Evolutionary conservation across 2,113 vertebrate genomes (phyloP), one percentile per base, ranked within the genome.

Genomic region (Anarhynchus alexandrinus): DNA sequence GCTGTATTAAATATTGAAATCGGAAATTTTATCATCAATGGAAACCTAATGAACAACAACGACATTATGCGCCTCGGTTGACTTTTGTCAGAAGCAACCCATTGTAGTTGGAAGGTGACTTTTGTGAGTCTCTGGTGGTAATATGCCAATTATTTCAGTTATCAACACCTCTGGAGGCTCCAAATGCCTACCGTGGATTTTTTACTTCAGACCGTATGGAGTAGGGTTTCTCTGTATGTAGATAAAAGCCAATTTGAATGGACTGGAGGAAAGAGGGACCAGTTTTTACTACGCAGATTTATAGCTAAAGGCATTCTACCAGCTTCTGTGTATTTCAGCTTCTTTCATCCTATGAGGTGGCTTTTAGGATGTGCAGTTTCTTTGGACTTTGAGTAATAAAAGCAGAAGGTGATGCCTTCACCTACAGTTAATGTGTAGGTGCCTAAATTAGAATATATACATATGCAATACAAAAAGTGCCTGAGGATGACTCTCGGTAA

Each of bases 31-130:
- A 79, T 92, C 81, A 72, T 91, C 89, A 94, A 80, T 82, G 45
- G 51, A 69, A 96, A 94, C 52, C 74, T 97, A 95, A 94, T 89
- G 94, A 97, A 76, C 90, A 93, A 43, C 73, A 47, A 69, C 2
- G 8, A 40, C 55, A 62, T 92, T 92, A 65, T 25, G 83, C 0
- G 3, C 81, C 54, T 91, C 1, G 0, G 36, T 10, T 96, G 80
- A 61, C 65, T 94, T 93, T 57, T 45, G 81, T 87, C 42, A 57
- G 73, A 90, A 85, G 66, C 57, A 87, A 21, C 27, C 22, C 38
- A 29, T 66, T 95, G 88, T 94, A 94, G 73, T 54, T 87, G 74
- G 81, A 96, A 97, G 93, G 95, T 96, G 96, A 96, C 95, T 94
- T 96, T 86, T 82, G 57, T 58, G 11, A 71, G 73, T 87, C 70